Base-by-base conservation (phyloP, 2,888 invertebrate species). In the Acronicta alni region DNA sequence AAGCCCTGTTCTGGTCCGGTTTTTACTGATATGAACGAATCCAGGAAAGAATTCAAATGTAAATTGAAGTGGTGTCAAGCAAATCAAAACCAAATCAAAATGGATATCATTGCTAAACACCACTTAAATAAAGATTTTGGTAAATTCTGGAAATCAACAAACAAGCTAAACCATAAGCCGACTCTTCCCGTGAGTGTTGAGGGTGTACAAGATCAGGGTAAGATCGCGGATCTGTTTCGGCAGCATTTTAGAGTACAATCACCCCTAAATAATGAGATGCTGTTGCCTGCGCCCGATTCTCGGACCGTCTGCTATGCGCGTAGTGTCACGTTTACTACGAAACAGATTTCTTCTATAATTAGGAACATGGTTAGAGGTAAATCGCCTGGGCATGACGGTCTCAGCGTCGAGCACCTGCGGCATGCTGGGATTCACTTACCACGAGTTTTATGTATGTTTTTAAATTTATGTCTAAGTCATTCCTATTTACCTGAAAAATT, bases 71-170 rank as follows among this genome's bases (percentile, higher is more conserved):
- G 37, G 37, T 47, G 47, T 38, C 47, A 47, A 15, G 15, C 20
- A 12, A 37, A 47, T 18, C 23, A 47, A 6, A 20, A 44, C 15
- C 15, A 44, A 30, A 26, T 44, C 16, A 30, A 44, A 26, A 46
- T 46, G 46, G 46, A 46, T 14, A 49, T 49, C 12, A 49, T 49
- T 26, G 39, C 39, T 30, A 26, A 42, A 16, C 49, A 49, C 12
- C 49, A 49, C 32, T 41, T 2, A 3, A 49, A 41, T 9, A 49
- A 49, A 32, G 49, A 49, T 42, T 49, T 49, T 32, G 42, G 42
- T 18, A 30, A 12, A 17, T 49, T 49, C 16, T 49, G 48, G 48
- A 49, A 49, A 39, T 41, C 39, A 15, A 49, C 48, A 5, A 49
- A 49, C 14, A 15, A 15, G 1, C 26, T 39, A 7, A 49, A 49